Evolutionary conservation across 2,888 invertebrate genomes (phyloP).

Genomic region (Ophonus ardosiacus): DNA sequence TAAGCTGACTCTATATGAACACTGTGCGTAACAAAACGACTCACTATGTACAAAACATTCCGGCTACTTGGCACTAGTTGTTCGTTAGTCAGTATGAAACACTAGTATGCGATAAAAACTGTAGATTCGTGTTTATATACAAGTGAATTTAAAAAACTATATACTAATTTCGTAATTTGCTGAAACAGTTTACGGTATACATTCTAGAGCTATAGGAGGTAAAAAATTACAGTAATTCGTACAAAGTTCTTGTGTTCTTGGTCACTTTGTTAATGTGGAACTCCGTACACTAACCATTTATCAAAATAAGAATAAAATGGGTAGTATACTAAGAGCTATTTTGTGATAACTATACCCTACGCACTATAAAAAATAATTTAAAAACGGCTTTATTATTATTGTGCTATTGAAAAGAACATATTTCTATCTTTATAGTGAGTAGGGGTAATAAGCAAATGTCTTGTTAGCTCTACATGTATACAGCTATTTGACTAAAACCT

Average conservation of each 20-base stretch:
- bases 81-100: slow-evolving; percentile 29
- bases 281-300: no score
- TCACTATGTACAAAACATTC: slow-evolving; percentile 47
- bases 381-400: neutral
- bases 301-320: no score
- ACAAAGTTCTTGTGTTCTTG: neutral
- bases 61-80: slow-evolving; percentile 30
- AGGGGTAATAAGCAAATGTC: neutral
- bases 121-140: slow-evolving; percentile 52
- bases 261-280: neutral
- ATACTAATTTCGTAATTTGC: slow-evolving; percentile 26
- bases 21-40: slow-evolving; percentile 31
- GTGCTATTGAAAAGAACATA: neutral
- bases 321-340: no score
- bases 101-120: slow-evolving; percentile 28
- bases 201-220: slow-evolving; percentile 45
- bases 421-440: neutral
- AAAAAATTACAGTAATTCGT: slow-evolving; percentile 35
- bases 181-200: slow-evolving; percentile 33
- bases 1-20: slow-evolving; percentile 47
- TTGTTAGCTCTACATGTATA: slow-evolving; percentile 42
- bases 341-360: neutral
- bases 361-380: neutral
- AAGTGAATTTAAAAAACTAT: slow-evolving; percentile 52
- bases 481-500: neutral